A percentile compares a stretch with the other conserved stretches of the same genome.
Evolutionary conservation across 1,140 invertebrate species (phyloP).

Genomic region (Pseudomyrmex dendroicus): DNA sequence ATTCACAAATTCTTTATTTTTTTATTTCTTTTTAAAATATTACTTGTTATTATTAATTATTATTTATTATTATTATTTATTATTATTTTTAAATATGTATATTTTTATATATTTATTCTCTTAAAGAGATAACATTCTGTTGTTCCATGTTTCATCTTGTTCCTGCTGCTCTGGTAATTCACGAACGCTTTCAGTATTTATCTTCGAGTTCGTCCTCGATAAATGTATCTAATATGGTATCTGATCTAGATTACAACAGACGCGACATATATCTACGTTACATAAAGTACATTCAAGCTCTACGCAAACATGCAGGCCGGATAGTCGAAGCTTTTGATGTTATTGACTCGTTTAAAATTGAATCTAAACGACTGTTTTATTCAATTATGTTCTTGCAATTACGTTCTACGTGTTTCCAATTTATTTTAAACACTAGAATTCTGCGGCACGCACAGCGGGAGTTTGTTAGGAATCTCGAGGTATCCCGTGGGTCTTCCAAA

Average conservation of each 20-base stretch:
- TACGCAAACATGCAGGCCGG: conserved; percentile 76
- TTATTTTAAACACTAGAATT: conserved; percentile 27
- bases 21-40: too few species aligned
- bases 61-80: too few species aligned
- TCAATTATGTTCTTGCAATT: conserved; percentile 36
- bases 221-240: conserved; percentile 38
- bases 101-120: too few species aligned
- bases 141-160: conserved; percentile 12
- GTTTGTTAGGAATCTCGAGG: conserved; percentile 61
- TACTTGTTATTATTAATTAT: too few species aligned
- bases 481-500: conserved; percentile 52
- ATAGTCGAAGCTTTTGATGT: conserved; percentile 83
- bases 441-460: conserved; percentile 45
- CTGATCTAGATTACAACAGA: conserved; percentile 40
- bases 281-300: conserved; percentile 61
- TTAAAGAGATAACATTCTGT: neutral
- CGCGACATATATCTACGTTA: neutral
- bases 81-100: too few species aligned
- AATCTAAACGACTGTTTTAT: conserved; percentile 47
- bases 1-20: too few species aligned
- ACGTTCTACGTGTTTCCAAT: conserved; percentile 8
- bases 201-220: conserved; percentile 73
- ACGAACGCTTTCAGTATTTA: conserved; percentile 68
- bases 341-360: conserved; percentile 81
- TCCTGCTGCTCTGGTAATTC: conserved; percentile 71